phyloP scores from a whole-genome alignment of 2,888 invertebrate species.

The Phasia obesa region DNA sequence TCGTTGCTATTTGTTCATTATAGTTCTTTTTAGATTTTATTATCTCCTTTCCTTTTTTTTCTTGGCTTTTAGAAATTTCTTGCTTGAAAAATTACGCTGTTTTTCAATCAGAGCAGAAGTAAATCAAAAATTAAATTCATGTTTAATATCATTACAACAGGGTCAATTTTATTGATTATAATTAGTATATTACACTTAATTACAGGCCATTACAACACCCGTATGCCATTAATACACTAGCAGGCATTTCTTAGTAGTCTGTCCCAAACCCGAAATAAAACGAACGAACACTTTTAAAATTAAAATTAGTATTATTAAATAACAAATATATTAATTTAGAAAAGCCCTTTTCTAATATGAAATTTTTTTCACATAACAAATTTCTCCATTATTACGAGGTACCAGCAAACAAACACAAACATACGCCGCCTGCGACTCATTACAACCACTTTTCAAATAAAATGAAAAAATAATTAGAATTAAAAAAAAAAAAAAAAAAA shows the following conservation, averaged over 20 bases:
- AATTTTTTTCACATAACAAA: too few relatives aligned
- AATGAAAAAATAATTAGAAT: constrained; percentile 8
- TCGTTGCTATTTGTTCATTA: too few relatives aligned
- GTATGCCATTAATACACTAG: background rate
- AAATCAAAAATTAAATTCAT: background rate
- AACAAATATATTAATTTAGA: constrained; percentile 12
- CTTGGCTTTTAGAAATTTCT: too few relatives aligned
- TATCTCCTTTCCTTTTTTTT: too few relatives aligned
- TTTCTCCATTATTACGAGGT: background rate
- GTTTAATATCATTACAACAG: background rate
- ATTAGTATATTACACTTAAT: constrained; percentile 14
- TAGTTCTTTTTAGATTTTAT: too few relatives aligned
- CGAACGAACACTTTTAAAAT: background rate
- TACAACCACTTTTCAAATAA: constrained; percentile 12
- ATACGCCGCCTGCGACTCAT: background rate
- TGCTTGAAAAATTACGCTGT: background rate
- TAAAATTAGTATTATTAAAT: too few relatives aligned
- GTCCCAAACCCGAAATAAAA: background rate
- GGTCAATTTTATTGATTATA: background rate
- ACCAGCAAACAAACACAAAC: background rate
- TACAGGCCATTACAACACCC: constrained; percentile 25
- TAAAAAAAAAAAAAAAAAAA: background rate
- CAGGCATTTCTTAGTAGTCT: background rate
- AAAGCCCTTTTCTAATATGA: background rate
- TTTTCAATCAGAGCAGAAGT: background rate